phyloP scores from a whole-genome alignment of 23 tunicate species.

The Trididemnum miniatum region DNA sequence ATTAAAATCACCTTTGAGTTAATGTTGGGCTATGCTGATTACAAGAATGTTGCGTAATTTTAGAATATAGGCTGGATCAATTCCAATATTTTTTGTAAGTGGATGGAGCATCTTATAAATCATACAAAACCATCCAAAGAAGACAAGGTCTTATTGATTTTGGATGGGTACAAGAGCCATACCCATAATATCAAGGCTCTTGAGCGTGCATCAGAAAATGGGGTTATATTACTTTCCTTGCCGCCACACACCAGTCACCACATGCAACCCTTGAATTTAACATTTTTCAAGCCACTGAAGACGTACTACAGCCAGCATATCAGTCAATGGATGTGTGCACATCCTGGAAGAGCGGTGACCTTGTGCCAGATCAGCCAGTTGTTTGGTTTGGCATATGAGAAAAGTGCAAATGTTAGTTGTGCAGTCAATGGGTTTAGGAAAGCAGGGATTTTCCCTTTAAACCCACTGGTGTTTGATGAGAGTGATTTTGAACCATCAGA shows the following conservation, averaged over 20 bases:
- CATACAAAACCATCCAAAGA: slow-evolving; percentile 13
- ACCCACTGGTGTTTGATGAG: slow-evolving; percentile 19
- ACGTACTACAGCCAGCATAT: slow-evolving; percentile 25
- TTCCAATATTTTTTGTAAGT: slow-evolving; percentile 21
- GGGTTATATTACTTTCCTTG: slow-evolving; percentile 36
- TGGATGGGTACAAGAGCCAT: slow-evolving; percentile 37
- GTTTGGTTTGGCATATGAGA: slow-evolving; percentile 27
- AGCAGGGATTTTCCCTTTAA: slow-evolving; percentile 12
- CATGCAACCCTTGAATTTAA: slow-evolving; percentile 28
- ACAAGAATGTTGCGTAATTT: no score
- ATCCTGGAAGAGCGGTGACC: slow-evolving; percentile 32
- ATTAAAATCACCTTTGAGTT: no score
- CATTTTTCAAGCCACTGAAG: slow-evolving; percentile 34
- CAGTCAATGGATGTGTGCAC: slow-evolving; percentile 24
- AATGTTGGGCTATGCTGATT: no score
- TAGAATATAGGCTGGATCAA: slow-evolving; percentile 50
- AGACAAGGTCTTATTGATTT: slow-evolving; percentile 26
- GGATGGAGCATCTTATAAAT: slow-evolving; percentile 41
- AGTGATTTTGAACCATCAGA: slow-evolving; percentile 22
- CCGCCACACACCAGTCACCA: slow-evolving; percentile 35
- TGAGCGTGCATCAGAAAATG: slow-evolving; percentile 15
- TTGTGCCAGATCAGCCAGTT: slow-evolving; percentile 11
- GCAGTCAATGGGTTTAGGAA: slow-evolving; percentile 36
- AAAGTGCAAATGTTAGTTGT: slow-evolving; percentile 21
- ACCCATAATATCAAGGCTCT: slow-evolving; percentile 33